Conservation (phyloP, 1,140 invertebrate genomes). For the Sycobia sp. region DNA sequence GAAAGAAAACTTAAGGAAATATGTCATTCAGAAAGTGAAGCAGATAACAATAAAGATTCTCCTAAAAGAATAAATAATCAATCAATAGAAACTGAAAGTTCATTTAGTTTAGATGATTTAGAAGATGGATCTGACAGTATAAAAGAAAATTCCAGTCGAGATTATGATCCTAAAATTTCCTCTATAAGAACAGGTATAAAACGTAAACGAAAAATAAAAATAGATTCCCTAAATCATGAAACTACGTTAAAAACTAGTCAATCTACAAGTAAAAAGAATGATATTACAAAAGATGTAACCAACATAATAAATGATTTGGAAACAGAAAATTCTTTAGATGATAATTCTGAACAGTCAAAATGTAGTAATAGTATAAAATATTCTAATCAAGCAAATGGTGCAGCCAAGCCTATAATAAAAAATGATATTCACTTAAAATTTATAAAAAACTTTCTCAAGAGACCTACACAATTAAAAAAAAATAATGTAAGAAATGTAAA, state of each 20-base stretch:
- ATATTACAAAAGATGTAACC: conserved; percentile 44
- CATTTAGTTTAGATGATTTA: conserved; percentile 19
- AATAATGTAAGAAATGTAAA: conserved; percentile 16
- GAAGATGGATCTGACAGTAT: conserved; percentile 21
- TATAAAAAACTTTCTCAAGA: conserved; percentile 15
- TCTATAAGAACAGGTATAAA: conserved; percentile 39
- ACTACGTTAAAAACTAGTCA: conserved; percentile 18
- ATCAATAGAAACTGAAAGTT: conserved; percentile 18
- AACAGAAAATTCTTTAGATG: conserved; percentile 30
- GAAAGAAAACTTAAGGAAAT: conserved; percentile 36
- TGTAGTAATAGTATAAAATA: conserved; percentile 45
- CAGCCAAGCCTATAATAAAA: conserved; percentile 22
- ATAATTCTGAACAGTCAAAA: conserved; percentile 12
- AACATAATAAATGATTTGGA: conserved; percentile 50
- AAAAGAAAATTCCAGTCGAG: conserved; percentile 36
- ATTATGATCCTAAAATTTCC: conserved; percentile 28
- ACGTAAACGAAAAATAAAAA: conserved; percentile 40
- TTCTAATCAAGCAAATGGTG: conserved; percentile 15
- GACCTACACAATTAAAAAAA: conserved; percentile 15
- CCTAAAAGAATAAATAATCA: conserved; percentile 15
- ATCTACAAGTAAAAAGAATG: conserved; percentile 5
- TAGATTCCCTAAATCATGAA: conserved; percentile 31
- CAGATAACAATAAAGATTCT: conserved; percentile 33
- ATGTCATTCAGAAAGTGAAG: conserved; percentile 27
- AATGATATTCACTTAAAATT: conserved; percentile 30